Percentiles rank a stretch among this genome's conserved stretches.
Evolutionary conservation across 2,113 vertebrate species (phyloP).

Genomic region (Esox niger): DNA sequence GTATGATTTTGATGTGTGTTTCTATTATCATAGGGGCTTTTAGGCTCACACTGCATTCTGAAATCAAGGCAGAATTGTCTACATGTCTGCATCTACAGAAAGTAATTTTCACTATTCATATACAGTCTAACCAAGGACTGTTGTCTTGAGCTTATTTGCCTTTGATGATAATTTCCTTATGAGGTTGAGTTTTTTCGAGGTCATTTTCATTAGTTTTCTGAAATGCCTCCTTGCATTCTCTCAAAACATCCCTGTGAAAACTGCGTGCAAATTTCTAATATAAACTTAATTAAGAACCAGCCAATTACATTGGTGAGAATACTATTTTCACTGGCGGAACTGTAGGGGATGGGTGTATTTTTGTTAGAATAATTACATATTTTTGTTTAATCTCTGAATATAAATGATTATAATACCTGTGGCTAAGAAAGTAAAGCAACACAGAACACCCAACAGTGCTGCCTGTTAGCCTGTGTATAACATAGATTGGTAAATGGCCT

Average conservation of each 20-base stretch:
- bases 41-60: background rate
- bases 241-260: slow-evolving; percentile 31
- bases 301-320: background rate
- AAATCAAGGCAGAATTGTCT: background rate
- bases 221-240: slow-evolving; percentile 34
- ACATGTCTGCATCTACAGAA: no score
- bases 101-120: no score
- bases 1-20: background rate
- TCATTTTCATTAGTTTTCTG: slow-evolving; percentile 27
- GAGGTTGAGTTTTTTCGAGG: slow-evolving; percentile 26
- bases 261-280: slow-evolving; percentile 9
- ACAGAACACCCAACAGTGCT: background rate
- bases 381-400: background rate
- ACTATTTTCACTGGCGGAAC: background rate
- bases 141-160: slow-evolving; percentile 3
- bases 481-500: no score
- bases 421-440: no score
- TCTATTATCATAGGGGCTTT: background rate
- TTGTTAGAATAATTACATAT: background rate
- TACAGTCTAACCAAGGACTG: no score
- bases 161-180: slow-evolving; percentile 26
- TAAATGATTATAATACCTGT: no score
- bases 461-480: background rate
- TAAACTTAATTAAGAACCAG: background rate
- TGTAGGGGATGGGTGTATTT: background rate